Evolutionary conservation across 1,140 invertebrate species (phyloP).

Genomic region (Brachionus plicatilis): DNA sequence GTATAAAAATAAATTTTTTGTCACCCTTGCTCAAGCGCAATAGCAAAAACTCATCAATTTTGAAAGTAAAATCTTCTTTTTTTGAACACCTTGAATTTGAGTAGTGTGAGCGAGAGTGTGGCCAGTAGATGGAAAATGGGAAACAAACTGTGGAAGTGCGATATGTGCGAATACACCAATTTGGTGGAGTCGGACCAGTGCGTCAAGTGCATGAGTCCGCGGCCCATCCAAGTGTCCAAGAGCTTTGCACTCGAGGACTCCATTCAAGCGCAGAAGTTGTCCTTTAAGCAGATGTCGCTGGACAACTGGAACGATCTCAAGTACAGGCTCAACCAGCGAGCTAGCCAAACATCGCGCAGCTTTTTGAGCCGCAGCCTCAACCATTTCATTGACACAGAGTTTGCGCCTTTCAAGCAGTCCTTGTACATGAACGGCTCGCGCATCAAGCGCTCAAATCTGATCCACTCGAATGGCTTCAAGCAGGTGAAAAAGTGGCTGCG

Average conservation of each 20-base stretch:
- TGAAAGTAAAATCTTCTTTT: background rate
- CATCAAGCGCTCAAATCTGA: background rate
- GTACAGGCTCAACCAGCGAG: background rate
- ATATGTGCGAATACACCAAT: constrained; percentile 4
- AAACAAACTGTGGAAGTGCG: constrained; percentile 26
- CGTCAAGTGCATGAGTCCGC: background rate
- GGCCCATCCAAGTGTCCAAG: background rate
- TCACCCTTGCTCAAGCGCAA: background rate
- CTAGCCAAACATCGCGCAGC: background rate
- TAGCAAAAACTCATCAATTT: constrained; percentile 7
- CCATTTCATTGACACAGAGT: constrained; percentile 23
- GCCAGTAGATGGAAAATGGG: background rate
- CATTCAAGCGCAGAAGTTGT: background rate
- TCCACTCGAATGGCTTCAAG: constrained; percentile 33
- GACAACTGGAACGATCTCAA: constrained; percentile 13
- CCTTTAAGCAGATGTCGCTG: background rate
- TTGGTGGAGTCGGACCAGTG: background rate
- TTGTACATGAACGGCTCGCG: constrained; percentile 15
- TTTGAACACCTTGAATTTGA: background rate
- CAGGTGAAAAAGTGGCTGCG: constrained; percentile 35
- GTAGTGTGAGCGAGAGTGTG: background rate
- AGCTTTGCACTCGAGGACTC: background rate
- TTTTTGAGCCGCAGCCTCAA: background rate
- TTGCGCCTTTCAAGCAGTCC: constrained; percentile 12
- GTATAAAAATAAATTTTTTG: constrained; percentile 11